Evolutionary conservation across 2,113 vertebrate genomes (phyloP), one percentile per base, ranked within the genome.

Genomic region (Hymenochirus boettgeri): DNA sequence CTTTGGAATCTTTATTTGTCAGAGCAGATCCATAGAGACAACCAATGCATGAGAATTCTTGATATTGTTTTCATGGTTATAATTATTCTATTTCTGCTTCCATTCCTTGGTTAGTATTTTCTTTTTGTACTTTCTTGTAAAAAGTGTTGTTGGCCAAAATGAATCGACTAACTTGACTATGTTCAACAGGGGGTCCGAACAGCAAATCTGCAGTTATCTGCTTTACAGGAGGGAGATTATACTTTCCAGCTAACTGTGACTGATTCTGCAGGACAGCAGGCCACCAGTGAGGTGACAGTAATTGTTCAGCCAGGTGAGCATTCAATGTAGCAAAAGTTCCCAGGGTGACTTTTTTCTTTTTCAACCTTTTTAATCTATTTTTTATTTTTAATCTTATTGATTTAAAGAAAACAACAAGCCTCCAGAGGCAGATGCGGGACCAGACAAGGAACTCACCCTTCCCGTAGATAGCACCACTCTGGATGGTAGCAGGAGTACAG

Each of bases 221-320:
- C 94, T 4, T 89, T 99, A 92, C 92, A 97, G 74, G 96, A 97
- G 79, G 96, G 96, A 35, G 96, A 99, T 77, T 99, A 98, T 71
- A 99, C 95, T 42, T 96, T 97, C 76, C 89, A 97, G 79, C 90
- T 99, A 19, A 99, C 91, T 0, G 95, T 99, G 71, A 97, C 91
- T 0, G 96, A 99, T 81, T 93, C 94, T 0, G 77, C 88, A 25
- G 93, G 93, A 62, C 96, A 98, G 75, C 94, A 98, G 73, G 89
- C 90, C 76, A 97, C 93, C 0, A 87, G 91, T 15, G 86, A 94
- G 61, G 96, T 98, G 84, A 98, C 93, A 0, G 96, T 99, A 48
- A 94, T 98, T 29, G 95, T 99, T 50, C 95, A 95, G 73, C 96
- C 96, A 78, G 96, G 96, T 98, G 13, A n/a, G n/a, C n/a, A n/a